Evolutionary conservation across 2,113 vertebrate genomes (phyloP).

Genomic region (Dicentrarchus labrax): DNA sequence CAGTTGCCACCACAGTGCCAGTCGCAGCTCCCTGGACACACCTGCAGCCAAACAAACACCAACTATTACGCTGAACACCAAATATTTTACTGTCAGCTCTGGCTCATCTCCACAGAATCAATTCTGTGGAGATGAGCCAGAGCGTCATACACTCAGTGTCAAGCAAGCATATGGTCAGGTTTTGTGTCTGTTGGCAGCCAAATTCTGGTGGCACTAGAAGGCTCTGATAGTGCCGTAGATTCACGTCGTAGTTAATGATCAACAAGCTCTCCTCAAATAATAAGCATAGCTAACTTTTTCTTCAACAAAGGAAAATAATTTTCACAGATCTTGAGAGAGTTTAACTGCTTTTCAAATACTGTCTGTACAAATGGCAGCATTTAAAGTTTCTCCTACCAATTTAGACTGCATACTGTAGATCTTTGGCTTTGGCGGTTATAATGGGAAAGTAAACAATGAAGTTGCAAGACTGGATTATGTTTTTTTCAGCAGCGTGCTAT

Average conservation of each 20-base stretch:
- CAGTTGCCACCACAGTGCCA: conserved; percentile 60
- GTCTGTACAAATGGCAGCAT: background rate
- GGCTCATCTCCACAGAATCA: too few relatives aligned
- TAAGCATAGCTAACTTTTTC: background rate
- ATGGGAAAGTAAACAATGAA: conserved; percentile 6
- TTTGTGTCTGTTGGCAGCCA: background rate
- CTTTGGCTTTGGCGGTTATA: background rate
- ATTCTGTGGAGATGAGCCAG: too few relatives aligned
- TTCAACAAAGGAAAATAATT: background rate
- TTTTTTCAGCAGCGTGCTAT: background rate
- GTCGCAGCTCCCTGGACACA: conserved; percentile 45
- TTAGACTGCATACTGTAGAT: conserved; percentile 13
- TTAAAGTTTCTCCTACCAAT: conserved; percentile 1
- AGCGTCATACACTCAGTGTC: too few relatives aligned
- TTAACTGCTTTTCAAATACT: background rate
- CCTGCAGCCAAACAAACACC: conserved; percentile 54
- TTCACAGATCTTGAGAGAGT: background rate
- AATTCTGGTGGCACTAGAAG: background rate
- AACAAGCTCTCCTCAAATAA: conserved; percentile 4
- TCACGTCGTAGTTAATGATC: conserved; percentile 23
- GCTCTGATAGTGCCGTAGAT: background rate
- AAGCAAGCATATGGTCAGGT: background rate
- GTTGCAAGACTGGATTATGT: background rate
- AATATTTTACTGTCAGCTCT: too few relatives aligned
- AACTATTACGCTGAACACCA: background rate